Percentiles rank a stretch among this genome's conserved stretches.
Evolutionary conservation across 2,797 vertebrate species (phyloP).

Genomic region (Phoeniculus purpureus): DNA sequence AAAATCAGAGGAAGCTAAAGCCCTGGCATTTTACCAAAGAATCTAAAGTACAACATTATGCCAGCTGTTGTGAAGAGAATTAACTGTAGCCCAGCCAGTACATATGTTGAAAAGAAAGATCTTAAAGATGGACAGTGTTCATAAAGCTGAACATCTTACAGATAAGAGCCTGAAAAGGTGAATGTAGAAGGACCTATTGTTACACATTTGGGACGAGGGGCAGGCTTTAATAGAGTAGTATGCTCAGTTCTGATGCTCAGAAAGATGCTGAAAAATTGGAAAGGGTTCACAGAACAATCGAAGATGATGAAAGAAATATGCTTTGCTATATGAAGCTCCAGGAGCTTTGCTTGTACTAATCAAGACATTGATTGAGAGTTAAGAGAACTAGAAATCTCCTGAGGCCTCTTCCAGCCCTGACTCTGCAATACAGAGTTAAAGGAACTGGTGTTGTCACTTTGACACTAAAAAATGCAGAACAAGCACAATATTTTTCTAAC

Average conservation of each 20-base stretch:
- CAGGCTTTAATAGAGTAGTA: background rate
- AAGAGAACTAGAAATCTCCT: background rate
- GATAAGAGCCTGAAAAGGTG: background rate
- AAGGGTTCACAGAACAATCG: background rate
- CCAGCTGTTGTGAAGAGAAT: background rate
- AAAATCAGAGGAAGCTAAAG: background rate
- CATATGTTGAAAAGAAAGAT: background rate
- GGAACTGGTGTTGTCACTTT: background rate
- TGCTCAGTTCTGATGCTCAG: background rate
- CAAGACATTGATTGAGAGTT: background rate
- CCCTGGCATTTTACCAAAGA: background rate
- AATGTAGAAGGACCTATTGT: background rate
- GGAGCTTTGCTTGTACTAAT: background rate
- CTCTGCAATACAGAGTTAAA: background rate
- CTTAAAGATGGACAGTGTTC: background rate
- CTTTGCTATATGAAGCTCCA: background rate
- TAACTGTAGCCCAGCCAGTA: background rate
- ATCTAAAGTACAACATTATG: background rate
- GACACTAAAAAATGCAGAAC: background rate
- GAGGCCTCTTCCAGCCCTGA: background rate
- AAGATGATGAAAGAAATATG: background rate
- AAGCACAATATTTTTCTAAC: background rate
- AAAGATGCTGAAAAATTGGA: background rate
- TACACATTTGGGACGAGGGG: background rate
- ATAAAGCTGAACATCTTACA: background rate